A percentile compares a stretch with the other conserved stretches of the same genome.
phyloP scores from a whole-genome alignment of 2,797 vertebrate genomes.

The Myiotriccus ornatus region DNA sequence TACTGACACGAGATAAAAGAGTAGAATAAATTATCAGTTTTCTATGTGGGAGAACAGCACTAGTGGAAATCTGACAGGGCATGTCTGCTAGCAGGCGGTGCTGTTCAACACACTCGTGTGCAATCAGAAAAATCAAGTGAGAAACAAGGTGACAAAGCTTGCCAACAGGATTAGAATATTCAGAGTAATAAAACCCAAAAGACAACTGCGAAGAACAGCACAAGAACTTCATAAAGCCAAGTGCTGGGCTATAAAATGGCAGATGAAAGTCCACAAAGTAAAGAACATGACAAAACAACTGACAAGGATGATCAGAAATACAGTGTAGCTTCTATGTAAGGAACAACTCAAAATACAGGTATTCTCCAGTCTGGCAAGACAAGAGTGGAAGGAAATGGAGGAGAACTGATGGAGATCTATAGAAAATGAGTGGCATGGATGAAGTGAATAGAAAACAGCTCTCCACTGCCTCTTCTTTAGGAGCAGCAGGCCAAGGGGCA shows the following conservation, averaged over 20 bases:
- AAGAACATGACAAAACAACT: neutral
- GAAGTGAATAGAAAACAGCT: neutral
- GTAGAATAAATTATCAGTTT: neutral
- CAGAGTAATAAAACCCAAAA: neutral
- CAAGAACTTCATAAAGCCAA: neutral
- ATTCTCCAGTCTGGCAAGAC: neutral
- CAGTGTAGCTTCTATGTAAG: neutral
- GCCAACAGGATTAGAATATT: neutral
- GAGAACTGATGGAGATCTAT: rapidly evolving
- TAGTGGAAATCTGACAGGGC: neutral
- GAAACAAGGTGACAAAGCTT: neutral
- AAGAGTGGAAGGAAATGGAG: neutral
- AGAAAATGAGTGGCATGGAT: neutral
- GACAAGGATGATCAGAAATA: neutral
- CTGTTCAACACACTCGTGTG: neutral
- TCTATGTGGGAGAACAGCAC: neutral
- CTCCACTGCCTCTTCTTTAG: neutral
- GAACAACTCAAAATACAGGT: neutral
- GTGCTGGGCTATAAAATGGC: neutral
- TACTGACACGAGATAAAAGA: neutral
- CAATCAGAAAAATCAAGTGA: neutral
- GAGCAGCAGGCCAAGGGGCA: neutral
- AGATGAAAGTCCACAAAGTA: neutral
- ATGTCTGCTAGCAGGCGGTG: neutral
- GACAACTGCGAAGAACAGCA: neutral